Conservation (phyloP, 2,888 invertebrate species). For the Cremastinae sp. region DNA sequence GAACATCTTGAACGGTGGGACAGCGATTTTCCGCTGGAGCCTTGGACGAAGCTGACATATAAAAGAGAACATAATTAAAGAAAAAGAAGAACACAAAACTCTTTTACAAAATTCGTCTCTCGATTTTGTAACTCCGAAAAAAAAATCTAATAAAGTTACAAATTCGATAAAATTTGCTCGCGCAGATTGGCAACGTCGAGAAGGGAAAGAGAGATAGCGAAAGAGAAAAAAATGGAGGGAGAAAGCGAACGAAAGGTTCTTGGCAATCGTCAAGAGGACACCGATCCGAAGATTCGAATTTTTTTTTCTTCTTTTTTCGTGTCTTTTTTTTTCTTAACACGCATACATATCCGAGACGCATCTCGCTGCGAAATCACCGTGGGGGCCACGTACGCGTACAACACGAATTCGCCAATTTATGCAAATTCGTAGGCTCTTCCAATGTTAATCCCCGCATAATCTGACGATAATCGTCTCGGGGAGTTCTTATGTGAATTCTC, state of each 20-base stretch:
- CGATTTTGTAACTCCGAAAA: too few relatives aligned
- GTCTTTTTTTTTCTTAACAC: slow-evolving; percentile 2
- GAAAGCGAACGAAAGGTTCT: slow-evolving; percentile 44
- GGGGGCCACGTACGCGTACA: background rate
- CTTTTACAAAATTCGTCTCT: too few relatives aligned
- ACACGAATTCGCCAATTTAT: slow-evolving; percentile 45
- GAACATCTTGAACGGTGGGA: slow-evolving; percentile 81
- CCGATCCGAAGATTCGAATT: slow-evolving; percentile 42
- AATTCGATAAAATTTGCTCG: slow-evolving; percentile 6
- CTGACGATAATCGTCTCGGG: slow-evolving; percentile 35
- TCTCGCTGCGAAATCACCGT: slow-evolving; percentile 2
- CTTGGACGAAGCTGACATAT: slow-evolving; percentile 58
- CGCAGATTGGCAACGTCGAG: background rate
- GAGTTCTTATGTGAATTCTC: slow-evolving; percentile 38
- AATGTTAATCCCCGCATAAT: slow-evolving; percentile 49
- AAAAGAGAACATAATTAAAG: slow-evolving; percentile 15
- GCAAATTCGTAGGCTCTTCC: slow-evolving; percentile 38
- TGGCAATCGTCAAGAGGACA: slow-evolving; percentile 45
- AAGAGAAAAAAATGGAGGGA: slow-evolving; percentile 23
- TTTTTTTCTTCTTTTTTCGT: slow-evolving; percentile 12
- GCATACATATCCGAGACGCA: slow-evolving; percentile 28
- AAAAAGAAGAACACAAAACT: background rate
- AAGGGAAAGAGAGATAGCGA: too few relatives aligned
- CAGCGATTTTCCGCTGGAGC: slow-evolving; percentile 62
- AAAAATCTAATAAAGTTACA: background rate